A percentile compares a stretch with the other conserved stretches of the same genome.
Evolutionary conservation across 2,888 invertebrate genomes (phyloP).

Genomic region (Hemicrepidius hirtus): DNA sequence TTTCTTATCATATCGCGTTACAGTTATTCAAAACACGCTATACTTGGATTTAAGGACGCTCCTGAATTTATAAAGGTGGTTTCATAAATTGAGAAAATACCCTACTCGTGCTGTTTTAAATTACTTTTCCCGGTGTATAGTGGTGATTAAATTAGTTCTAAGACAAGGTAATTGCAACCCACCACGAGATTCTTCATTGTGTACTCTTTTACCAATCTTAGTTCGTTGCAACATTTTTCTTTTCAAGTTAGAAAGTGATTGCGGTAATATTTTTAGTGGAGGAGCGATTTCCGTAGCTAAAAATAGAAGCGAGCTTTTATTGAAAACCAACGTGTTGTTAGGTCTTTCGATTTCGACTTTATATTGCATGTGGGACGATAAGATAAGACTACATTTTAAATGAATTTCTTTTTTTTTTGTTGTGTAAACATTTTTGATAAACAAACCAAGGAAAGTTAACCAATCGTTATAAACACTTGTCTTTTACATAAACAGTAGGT

Average conservation of each 20-base stretch:
- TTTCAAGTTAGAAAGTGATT: slow-evolving; percentile 2
- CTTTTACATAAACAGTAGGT: too few species aligned
- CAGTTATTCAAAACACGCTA: neutral
- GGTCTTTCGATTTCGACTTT: neutral
- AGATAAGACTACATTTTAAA: too few species aligned
- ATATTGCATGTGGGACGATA: neutral
- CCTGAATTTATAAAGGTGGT: neutral
- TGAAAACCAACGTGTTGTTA: neutral
- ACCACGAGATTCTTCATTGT: slow-evolving; percentile 1
- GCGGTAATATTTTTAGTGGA: neutral
- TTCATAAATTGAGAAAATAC: neutral
- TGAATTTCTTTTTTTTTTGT: too few species aligned
- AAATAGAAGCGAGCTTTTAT: slow-evolving; percentile 8
- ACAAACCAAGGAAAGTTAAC: too few species aligned
- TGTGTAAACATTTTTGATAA: too few species aligned
- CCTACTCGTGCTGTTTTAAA: slow-evolving; percentile 1
- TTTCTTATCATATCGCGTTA: neutral
- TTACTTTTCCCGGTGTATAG: neutral
- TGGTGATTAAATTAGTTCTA: neutral
- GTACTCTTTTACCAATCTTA: neutral
- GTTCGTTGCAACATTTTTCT: neutral
- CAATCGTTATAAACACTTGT: too few species aligned
- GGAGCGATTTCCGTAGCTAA: neutral
- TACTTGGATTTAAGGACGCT: neutral
- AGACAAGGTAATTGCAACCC: neutral